Percentiles rank a stretch among this genome's conserved stretches.
These are phyloP conservation scores for Parambassis ranga DNA, from an alignment of 2,797 vertebrate species.

Conservation along the genomic window DNA sequence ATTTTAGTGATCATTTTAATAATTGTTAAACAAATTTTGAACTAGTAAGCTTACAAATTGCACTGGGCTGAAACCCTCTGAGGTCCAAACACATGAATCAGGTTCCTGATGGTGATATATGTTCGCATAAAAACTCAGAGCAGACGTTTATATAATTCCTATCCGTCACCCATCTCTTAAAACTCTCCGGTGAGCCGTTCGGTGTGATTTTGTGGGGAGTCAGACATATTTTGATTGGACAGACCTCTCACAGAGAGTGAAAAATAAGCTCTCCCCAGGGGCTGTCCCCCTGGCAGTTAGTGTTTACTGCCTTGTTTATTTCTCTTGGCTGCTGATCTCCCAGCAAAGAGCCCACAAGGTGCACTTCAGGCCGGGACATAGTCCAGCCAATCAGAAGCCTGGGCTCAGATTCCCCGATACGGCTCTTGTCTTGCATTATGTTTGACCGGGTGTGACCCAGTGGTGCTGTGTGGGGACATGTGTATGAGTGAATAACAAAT, in stretches of 20 bases:
- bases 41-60: too few species aligned
- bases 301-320: slow-evolving; percentile 68
- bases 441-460: slow-evolving; percentile 21
- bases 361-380: slow-evolving; percentile 42
- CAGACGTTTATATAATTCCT: slow-evolving; percentile 3
- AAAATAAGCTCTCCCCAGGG: slow-evolving; percentile 42
- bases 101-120: neutral
- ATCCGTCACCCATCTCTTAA: slow-evolving; percentile 4
- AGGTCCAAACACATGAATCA: neutral
- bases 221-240: slow-evolving; percentile 41
- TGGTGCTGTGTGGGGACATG: neutral
- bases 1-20: too few species aligned
- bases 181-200: neutral
- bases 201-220: slow-evolving; percentile 26
- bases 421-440: slow-evolving; percentile 13
- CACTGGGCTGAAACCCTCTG: too few species aligned
- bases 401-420: neutral
- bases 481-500: neutral
- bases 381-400: slow-evolving; percentile 24
- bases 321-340: slow-evolving; percentile 57
- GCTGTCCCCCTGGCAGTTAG: slow-evolving; percentile 28
- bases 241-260: slow-evolving; percentile 35
- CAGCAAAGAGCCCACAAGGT: slow-evolving; percentile 43
- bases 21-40: too few species aligned
- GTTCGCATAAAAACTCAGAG: neutral